phyloP scores from a whole-genome alignment of 2,113 vertebrate genomes.

The Oostethus manadensis region DNA sequence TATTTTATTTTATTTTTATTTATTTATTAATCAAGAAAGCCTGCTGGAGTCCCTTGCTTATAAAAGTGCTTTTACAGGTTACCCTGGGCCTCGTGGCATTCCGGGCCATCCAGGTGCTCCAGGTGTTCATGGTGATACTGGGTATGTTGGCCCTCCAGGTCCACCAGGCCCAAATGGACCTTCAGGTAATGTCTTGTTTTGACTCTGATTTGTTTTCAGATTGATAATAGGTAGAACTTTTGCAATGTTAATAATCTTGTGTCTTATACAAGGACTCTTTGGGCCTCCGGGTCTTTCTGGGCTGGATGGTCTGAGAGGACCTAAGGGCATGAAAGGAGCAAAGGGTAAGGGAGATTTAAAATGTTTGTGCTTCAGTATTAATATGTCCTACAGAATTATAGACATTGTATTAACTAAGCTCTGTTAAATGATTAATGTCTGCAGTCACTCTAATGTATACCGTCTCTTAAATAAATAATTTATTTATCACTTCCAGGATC shows the following conservation, averaged over 20 bases:
- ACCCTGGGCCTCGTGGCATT: constrained; percentile 27
- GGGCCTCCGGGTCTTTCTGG: constrained; percentile 55
- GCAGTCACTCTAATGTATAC: no score
- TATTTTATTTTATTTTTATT: no score
- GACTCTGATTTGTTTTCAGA: neutral
- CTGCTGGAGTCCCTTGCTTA: neutral
- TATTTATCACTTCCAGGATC: constrained; percentile 17
- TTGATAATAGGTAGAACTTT: neutral
- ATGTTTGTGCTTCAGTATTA: neutral
- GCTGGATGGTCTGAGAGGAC: constrained; percentile 56
- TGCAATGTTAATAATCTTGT: neutral
- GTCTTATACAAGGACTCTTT: constrained; percentile 28
- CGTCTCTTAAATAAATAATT: neutral
- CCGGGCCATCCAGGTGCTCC: constrained; percentile 31
- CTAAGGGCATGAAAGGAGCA: constrained; percentile 49
- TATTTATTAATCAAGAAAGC: no score
- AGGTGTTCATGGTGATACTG: constrained; percentile 38
- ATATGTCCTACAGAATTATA: no score
- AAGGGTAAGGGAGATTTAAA: constrained; percentile 26
- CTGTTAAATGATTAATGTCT: neutral
- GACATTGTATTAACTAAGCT: neutral
- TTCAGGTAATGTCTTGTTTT: constrained; percentile 28
- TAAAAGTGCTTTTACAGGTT: constrained; percentile 20
- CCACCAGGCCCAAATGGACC: constrained; percentile 34
- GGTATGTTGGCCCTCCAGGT: constrained; percentile 32